Conservation (phyloP, 2,888 invertebrate species). For the Macaria liturata region DNA sequence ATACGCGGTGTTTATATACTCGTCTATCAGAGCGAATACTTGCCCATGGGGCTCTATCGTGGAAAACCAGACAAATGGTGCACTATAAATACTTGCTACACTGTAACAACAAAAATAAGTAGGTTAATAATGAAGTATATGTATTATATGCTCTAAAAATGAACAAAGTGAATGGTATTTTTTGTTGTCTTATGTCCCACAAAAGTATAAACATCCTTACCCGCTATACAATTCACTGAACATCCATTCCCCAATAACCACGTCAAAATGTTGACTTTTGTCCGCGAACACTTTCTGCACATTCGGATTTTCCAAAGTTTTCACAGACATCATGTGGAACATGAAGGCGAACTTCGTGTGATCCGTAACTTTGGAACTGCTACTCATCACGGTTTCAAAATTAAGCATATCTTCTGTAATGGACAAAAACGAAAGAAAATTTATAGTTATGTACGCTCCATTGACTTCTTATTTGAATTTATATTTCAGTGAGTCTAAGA, state of each 20-base stretch:
- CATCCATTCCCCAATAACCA: slow-evolving; percentile 53
- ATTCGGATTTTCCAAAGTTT: slow-evolving; percentile 32
- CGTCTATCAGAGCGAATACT: slow-evolving; percentile 52
- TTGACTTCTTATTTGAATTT: not conserved
- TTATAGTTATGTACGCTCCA: not conserved
- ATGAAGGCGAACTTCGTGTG: slow-evolving; percentile 15
- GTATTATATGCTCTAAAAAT: no score
- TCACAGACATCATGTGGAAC: slow-evolving; percentile 24
- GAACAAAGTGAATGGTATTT: no score
- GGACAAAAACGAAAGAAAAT: no score
- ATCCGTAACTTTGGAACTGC: slow-evolving; percentile 14
- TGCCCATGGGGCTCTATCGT: slow-evolving; percentile 53
- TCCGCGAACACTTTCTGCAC: slow-evolving; percentile 45
- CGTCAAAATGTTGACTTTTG: slow-evolving; percentile 47
- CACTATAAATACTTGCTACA: slow-evolving; percentile 47
- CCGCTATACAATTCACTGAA: slow-evolving; percentile 46
- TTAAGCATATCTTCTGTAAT: slow-evolving; percentile 32
- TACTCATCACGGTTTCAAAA: slow-evolving; percentile 36
- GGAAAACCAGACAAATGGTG: slow-evolving; percentile 53
- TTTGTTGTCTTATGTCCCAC: no score
- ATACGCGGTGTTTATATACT: slow-evolving; percentile 54
- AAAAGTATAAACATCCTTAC: slow-evolving; percentile 33
- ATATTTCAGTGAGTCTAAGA: no score
- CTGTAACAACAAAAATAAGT: slow-evolving; percentile 37
- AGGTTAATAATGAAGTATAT: no score